A percentile compares a stretch with the other conserved stretches of the same genome.
Conservation (phyloP, 2,797 vertebrate genomes). For the Otolemur crassicaudatus region DNA sequence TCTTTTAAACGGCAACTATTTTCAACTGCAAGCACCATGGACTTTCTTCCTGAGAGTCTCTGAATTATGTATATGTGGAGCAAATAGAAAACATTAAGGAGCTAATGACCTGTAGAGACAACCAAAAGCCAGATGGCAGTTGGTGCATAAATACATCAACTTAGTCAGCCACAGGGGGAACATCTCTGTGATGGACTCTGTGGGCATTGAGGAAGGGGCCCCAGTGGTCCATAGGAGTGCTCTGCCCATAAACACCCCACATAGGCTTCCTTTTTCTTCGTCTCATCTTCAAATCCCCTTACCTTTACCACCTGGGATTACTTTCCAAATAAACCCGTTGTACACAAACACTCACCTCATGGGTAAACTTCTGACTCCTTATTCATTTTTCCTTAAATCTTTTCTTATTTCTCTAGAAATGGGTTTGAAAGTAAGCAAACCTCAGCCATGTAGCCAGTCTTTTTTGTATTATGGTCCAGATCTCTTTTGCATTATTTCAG, state of each 20-base stretch:
- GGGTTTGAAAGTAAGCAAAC: not conserved
- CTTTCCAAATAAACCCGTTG: not conserved
- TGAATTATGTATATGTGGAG: not conserved
- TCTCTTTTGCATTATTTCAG: not conserved
- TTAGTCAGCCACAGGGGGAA: too few species aligned
- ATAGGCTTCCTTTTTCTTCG: too few species aligned
- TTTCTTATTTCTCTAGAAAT: not conserved
- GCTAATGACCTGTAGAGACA: not conserved
- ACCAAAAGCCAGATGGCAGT: not conserved
- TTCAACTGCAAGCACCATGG: not conserved
- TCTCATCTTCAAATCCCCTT: not conserved
- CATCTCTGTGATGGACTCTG: not conserved
- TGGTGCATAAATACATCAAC: too few species aligned
- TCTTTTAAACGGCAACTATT: not conserved
- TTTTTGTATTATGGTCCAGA: not conserved
- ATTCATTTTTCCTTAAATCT: not conserved
- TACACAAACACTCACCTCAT: not conserved
- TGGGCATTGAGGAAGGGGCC: not conserved
- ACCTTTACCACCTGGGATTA: not conserved
- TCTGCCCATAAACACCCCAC: rapidly evolving
- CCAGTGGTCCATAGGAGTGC: not conserved
- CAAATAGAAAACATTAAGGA: not conserved
- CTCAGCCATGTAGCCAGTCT: not conserved
- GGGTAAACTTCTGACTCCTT: not conserved
- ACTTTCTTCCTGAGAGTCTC: not conserved